Evolutionary conservation across 2,113 vertebrate species (phyloP), one percentile per base, ranked within the genome.

Genomic region (Serinus canaria): DNA sequence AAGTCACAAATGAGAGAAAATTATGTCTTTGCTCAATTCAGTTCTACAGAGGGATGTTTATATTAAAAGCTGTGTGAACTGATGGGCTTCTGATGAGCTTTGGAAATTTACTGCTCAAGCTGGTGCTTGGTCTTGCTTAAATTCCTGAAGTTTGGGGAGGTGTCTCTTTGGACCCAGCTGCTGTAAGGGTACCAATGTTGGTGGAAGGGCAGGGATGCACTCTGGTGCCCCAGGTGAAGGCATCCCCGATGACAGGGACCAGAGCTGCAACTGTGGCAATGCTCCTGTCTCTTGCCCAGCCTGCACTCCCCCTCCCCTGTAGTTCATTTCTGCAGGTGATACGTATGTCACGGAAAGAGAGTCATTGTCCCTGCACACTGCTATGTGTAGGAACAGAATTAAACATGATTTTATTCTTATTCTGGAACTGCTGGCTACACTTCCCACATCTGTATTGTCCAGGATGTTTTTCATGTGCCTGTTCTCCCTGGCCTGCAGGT

Each of bases 251-350:
- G 25, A 27, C 31, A 53, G 55, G 41, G 66, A 74, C 23, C 33
- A 74, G 78, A 84, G 60, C 33, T 23, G 33, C 35, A 43, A 3
- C 5, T 66, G n/a, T 35, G 47, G 47, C 39, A 63, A 39, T 28
- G 31, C n/a, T 80, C 30, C 52, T 67, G 23, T 21, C 62, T 59
- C 39, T 44, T 73, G 49, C 15, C 30, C 59, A 68, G 6, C 6
- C 27, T 18, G 4, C 0, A 0, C 8, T 11, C 6, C 22, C 4
- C 12, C 4, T 9, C 16, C 7, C 4, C 24, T 7, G 5, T 19
- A 43, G 31, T 33, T 76, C 33, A 24, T 59, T 83, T 83, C 81
- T 91, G 43, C 28, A 58, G 30, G 47, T 67, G 58, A 35, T 21
- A 44, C 0, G 0, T 21, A 16, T 21, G 31, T 58, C 24, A 33